These are phyloP conservation scores for Sphaeridia pumilis DNA, from an alignment of 2,888 invertebrate genomes.

Conservation along the genomic window DNA sequence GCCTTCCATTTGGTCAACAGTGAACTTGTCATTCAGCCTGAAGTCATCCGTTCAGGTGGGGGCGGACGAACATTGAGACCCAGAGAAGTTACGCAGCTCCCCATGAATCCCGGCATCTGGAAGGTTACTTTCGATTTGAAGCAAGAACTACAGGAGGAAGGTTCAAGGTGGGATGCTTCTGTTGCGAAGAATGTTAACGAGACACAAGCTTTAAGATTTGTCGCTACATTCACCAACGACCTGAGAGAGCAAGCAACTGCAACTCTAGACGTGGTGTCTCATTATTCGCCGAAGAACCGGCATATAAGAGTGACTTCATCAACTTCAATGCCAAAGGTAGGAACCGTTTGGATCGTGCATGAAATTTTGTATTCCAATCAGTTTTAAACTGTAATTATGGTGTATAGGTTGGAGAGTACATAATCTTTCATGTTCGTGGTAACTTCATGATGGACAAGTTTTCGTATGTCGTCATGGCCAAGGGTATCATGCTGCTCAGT, in stretches of 20 bases:
- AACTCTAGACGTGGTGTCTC: constrained; percentile 59
- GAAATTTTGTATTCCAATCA: too few relatives aligned
- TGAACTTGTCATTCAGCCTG: constrained; percentile 54
- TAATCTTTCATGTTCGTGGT: constrained; percentile 84
- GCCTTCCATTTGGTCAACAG: constrained; percentile 52
- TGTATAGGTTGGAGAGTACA: constrained; percentile 74
- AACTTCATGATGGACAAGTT: constrained; percentile 81
- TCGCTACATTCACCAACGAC: constrained; percentile 49
- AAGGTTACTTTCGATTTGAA: constrained; percentile 58
- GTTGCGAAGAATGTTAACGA: constrained; percentile 54
- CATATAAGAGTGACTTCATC: constrained; percentile 78
- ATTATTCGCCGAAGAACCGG: constrained; percentile 68
- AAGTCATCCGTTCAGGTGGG: constrained; percentile 50
- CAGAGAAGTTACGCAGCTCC: constrained; percentile 51
- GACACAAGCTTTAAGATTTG: constrained; percentile 54
- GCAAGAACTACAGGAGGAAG: constrained; percentile 22
- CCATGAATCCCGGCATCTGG: constrained; percentile 65
- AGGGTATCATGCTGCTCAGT: constrained; percentile 74
- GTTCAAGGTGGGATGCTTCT: constrained; percentile 41
- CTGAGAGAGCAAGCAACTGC: constrained; percentile 50
- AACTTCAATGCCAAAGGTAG: constrained; percentile 62
- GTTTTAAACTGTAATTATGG: too few relatives aligned
- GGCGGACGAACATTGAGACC: constrained; percentile 54
- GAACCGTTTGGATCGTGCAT: not conserved
- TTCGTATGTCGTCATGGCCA: constrained; percentile 82